A percentile compares a stretch with the other conserved stretches of the same genome.
Evolutionary conservation across 2,888 invertebrate genomes (phyloP).

Genomic region (Caenorhabditis afra): DNA sequence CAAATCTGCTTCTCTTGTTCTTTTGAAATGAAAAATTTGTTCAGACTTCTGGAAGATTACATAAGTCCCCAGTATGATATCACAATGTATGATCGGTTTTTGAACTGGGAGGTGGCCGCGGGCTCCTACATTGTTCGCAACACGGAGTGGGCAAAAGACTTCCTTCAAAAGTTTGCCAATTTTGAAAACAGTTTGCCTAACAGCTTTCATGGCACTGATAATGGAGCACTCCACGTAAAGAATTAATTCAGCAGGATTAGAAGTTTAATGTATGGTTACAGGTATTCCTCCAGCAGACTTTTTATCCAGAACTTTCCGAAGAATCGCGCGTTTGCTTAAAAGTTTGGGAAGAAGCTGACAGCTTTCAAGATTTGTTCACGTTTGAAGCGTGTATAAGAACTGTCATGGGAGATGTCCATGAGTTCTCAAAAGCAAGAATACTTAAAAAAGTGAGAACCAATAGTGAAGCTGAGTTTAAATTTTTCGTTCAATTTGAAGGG

Average conservation of each 20-base stretch:
- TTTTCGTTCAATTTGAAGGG: slow-evolving; percentile 52
- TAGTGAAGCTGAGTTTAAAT: too few relatives aligned
- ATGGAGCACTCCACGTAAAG: slow-evolving; percentile 61
- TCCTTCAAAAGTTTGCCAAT: slow-evolving; percentile 53
- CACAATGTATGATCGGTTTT: slow-evolving; percentile 67
- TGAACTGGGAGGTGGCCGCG: slow-evolving; percentile 63
- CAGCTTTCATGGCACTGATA: slow-evolving; percentile 62
- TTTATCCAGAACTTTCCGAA: slow-evolving; percentile 36
- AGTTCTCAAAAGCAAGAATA: slow-evolving; percentile 49
- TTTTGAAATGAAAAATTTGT: not conserved
- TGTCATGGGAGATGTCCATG: slow-evolving; percentile 64
- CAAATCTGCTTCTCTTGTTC: too few relatives aligned
- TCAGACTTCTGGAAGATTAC: slow-evolving; percentile 60
- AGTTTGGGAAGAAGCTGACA: slow-evolving; percentile 57
- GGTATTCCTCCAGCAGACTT: slow-evolving; percentile 47
- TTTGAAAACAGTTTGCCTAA: slow-evolving; percentile 60
- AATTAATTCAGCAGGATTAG: not conserved
- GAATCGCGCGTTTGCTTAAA: slow-evolving; percentile 45
- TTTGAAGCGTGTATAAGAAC: slow-evolving; percentile 69
- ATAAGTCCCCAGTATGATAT: slow-evolving; percentile 53
- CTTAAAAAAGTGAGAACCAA: slow-evolving; percentile 52
- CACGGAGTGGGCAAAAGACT: slow-evolving; percentile 26
- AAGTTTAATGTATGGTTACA: slow-evolving; percentile 8
- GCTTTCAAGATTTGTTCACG: slow-evolving; percentile 63
- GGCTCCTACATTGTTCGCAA: slow-evolving; percentile 67